Evolutionary conservation across 2,888 invertebrate species (phyloP).

Genomic region (Euphydryas editha): DNA sequence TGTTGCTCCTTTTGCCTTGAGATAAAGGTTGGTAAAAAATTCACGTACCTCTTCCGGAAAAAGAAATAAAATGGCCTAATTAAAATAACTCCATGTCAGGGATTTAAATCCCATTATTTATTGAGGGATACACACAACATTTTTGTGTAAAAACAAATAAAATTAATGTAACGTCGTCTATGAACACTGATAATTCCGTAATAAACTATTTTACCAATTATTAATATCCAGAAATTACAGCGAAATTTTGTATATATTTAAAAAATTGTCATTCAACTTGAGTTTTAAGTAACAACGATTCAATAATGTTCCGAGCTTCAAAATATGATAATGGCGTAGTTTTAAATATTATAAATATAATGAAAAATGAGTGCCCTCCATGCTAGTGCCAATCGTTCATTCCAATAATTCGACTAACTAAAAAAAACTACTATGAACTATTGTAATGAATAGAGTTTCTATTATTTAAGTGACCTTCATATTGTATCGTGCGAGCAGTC

Average conservation of each 20-base stretch:
- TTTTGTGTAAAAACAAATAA: too few species aligned
- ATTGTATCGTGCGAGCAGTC: slow-evolving; percentile 20
- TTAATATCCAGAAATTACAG: background rate
- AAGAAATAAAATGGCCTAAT: background rate
- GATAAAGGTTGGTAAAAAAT: background rate
- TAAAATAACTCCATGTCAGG: background rate
- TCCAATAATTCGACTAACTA: slow-evolving; percentile 55
- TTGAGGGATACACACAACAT: too few species aligned
- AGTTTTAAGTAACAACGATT: slow-evolving; percentile 43
- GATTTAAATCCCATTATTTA: too few species aligned
- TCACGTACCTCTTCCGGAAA: background rate
- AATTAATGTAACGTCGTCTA: too few species aligned
- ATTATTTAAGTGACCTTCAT: slow-evolving; percentile 50
- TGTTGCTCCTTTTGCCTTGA: background rate
- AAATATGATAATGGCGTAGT: slow-evolving; percentile 43
- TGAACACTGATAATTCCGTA: background rate
- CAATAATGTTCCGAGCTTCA: slow-evolving; percentile 51
- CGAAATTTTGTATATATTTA: background rate
- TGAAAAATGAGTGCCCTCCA: slow-evolving; percentile 71
- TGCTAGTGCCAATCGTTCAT: slow-evolving; percentile 75
- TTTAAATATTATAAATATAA: slow-evolving; percentile 43
- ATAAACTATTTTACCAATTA: background rate
- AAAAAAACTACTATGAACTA: slow-evolving; percentile 39
- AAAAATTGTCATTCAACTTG: background rate
- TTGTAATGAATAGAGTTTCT: slow-evolving; percentile 42